Evolutionary conservation across 2,888 invertebrate genomes (phyloP).

Genomic region (Dryadula phaetusa): DNA sequence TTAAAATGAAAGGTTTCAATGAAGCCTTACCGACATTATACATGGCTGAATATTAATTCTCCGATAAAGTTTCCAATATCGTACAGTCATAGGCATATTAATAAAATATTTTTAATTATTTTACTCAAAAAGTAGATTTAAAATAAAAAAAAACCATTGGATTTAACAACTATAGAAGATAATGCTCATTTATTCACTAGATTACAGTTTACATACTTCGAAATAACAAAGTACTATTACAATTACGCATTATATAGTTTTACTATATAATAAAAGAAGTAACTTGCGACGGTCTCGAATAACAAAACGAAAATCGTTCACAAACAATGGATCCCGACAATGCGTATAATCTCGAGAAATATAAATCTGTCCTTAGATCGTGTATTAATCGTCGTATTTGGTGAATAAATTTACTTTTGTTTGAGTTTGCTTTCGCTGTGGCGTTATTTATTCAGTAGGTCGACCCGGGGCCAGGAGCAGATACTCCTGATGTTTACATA

Average conservation of each 20-base stretch:
- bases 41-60: constrained; percentile 32
- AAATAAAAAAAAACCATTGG: neutral
- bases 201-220: neutral
- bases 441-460: constrained; percentile 80
- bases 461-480: constrained; percentile 71
- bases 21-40: constrained; percentile 35
- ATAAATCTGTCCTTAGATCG: constrained; percentile 78
- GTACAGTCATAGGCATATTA: neutral
- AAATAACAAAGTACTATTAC: neutral
- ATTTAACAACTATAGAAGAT: neutral
- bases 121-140: neutral
- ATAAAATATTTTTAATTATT: neutral
- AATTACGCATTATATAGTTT: neutral
- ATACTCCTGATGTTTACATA: constrained; percentile 75
- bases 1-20: constrained; percentile 34
- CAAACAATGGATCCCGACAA: constrained; percentile 35
- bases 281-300: constrained; percentile 23
- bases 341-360: constrained; percentile 50
- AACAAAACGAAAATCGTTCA: constrained; percentile 41
- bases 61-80: constrained; percentile 13
- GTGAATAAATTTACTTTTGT: constrained; percentile 83
- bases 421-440: constrained; percentile 78
- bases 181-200: neutral
- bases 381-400: constrained; percentile 82
- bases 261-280: constrained; percentile 6